Base-by-base conservation (phyloP, 1,140 invertebrate genomes). In the Aphelenchoides besseyi region DNA sequence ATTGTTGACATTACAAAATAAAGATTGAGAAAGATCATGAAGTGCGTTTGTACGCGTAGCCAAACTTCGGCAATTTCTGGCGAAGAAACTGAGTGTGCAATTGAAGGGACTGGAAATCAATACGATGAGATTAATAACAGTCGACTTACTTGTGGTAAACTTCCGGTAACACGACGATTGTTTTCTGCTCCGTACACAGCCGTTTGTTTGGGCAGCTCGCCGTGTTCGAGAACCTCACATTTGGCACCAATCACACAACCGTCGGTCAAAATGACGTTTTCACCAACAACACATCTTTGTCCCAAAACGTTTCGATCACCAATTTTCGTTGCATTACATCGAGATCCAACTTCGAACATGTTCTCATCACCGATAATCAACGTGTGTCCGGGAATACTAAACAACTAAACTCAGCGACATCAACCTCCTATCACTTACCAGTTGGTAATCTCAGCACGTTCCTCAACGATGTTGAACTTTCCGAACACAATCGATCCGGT, bases 331-430 rank as follows among this genome's bases (percentile, higher is more conserved):
- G 75, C 74, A 23, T 41, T 52, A 63, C 76, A 78, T 33, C 9
- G 18, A 23, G 74, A 70, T 23, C 75, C 57, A 41, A 77, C 54
- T 66, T 75, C 69, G 29, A 75, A 75, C 18, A 71, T 41, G 48
- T 75, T 75, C 16, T 75, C 75, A 69, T 75, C 62, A 18, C 74
- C 74, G 52, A 75, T 75, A 28, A 57, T 54, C 73, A 74, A 35
- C 28, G 37, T 32, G 3, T 30, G 2, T 1, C 35, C 68, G 12
- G 72, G 26, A 0, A n/a, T 23, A 23, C 63, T 66, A 16, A 66
- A 33, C 61, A 30, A 48, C 48, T 59, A 37, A 72, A 74, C 29
- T 71, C 23, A 29, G 55, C n/a, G 2, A 18, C 16, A 18, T 41
- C 1, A 66, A n/a, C 23, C 26, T 35, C 23, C 16, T 32, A 54